phyloP scores from a whole-genome alignment of 2,888 invertebrate genomes.

The Mesoligia furuncula region DNA sequence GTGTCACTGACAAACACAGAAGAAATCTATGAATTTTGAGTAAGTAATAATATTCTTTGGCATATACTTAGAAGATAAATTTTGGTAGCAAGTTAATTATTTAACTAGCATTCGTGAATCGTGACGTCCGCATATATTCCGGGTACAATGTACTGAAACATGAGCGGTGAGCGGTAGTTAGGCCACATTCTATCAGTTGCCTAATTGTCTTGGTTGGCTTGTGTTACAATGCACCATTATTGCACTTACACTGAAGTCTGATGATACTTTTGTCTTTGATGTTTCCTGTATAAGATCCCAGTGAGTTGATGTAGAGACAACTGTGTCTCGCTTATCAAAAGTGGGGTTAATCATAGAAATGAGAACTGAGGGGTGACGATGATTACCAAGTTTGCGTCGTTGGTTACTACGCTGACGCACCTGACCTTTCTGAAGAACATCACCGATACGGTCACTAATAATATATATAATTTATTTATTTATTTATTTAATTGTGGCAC shows the following conservation, averaged over 20 bases:
- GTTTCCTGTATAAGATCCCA: neutral
- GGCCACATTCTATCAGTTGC: neutral
- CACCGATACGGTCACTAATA: too few relatives aligned
- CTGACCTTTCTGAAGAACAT: too few relatives aligned
- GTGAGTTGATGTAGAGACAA: too few relatives aligned
- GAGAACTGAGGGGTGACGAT: neutral
- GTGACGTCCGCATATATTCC: neutral
- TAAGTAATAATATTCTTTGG: neutral
- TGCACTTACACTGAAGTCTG: neutral
- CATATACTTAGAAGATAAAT: neutral
- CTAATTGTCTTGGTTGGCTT: neutral
- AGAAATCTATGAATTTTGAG: neutral
- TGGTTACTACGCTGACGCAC: too few relatives aligned
- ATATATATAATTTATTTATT: too few relatives aligned
- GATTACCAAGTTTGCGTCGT: neutral
- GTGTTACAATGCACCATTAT: constrained; percentile 11
- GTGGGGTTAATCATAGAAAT: neutral
- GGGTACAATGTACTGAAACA: neutral
- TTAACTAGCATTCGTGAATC: neutral
- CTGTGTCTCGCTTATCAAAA: neutral
- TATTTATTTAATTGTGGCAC: too few relatives aligned
- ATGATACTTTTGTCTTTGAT: neutral
- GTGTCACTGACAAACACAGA: neutral
- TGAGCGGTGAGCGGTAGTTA: neutral
- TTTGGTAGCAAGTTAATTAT: neutral